A percentile compares a stretch with the other conserved stretches of the same genome.
Evolutionary conservation across 2,888 invertebrate species (phyloP).

Genomic region (Pelosia muscerda): DNA sequence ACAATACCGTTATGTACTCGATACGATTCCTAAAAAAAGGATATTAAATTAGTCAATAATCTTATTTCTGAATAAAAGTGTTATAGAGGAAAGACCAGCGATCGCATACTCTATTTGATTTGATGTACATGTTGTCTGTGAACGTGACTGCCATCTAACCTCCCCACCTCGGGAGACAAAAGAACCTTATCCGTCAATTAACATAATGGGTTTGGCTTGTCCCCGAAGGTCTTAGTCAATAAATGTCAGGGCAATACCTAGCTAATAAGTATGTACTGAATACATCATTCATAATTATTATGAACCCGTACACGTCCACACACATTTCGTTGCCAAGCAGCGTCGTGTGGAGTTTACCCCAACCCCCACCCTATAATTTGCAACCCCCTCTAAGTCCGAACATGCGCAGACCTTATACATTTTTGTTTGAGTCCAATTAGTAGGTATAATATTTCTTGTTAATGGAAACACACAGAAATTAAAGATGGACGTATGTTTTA

Average conservation of each 20-base stretch:
- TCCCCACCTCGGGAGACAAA: no score
- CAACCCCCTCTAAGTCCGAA: not conserved
- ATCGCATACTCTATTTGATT: not conserved
- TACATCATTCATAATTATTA: no score
- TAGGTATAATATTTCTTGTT: not conserved
- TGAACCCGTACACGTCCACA: not conserved
- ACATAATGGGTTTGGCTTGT: not conserved
- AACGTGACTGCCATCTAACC: not conserved
- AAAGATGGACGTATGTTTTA: not conserved
- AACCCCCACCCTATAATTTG: not conserved
- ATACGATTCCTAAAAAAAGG: conserved; percentile 83
- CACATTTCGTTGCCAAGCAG: no score
- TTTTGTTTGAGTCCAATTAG: no score
- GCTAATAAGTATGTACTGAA: no score
- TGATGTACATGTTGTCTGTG: not conserved
- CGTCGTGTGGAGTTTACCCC: no score
- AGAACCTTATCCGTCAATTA: not conserved
- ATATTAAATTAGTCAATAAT: not conserved
- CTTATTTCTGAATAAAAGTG: no score
- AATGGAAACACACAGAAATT: not conserved
- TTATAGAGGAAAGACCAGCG: not conserved
- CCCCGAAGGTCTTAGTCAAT: no score
- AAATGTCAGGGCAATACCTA: no score
- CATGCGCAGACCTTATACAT: not conserved
- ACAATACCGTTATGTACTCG: conserved; percentile 88